These are phyloP conservation scores for Trimorus sp. DNA, from an alignment of 2,888 invertebrate species.

Conservation along the genomic window DNA sequence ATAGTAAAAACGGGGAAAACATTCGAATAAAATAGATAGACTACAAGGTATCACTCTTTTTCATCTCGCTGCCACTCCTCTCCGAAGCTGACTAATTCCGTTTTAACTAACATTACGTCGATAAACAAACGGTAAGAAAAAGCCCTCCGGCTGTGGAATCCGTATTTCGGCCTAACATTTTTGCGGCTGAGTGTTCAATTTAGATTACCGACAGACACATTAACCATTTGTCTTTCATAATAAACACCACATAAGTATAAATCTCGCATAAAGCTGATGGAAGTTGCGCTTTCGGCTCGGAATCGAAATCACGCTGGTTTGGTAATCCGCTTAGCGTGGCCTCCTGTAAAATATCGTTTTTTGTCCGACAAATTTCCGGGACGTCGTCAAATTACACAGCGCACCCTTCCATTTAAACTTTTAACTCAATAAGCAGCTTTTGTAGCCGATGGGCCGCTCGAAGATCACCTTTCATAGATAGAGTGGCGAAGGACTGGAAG, in stretches of 20 bases:
- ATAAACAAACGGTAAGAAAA: too few relatives aligned
- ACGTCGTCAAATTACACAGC: slow-evolving; percentile 48
- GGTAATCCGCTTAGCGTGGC: slow-evolving; percentile 35
- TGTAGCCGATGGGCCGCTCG: slow-evolving; percentile 42
- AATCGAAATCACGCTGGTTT: slow-evolving; percentile 23
- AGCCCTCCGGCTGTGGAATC: too few relatives aligned
- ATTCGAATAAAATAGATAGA: too few relatives aligned
- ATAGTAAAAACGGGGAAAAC: too few relatives aligned
- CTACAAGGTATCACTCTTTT: too few relatives aligned
- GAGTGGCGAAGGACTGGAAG: slow-evolving; percentile 19
- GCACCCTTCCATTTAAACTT: slow-evolving; percentile 50
- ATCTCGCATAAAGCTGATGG: not conserved
- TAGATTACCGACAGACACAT: not conserved
- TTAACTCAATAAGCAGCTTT: slow-evolving; percentile 41
- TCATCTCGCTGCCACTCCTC: too few relatives aligned
- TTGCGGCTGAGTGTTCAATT: too few relatives aligned
- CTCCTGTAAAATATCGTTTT: slow-evolving; percentile 35
- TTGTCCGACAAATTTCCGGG: slow-evolving; percentile 30
- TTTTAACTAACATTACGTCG: too few relatives aligned
- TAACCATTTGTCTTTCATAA: not conserved
- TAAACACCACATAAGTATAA: not conserved
- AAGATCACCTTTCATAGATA: slow-evolving; percentile 53
- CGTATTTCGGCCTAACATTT: too few relatives aligned
- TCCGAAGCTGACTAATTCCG: too few relatives aligned
- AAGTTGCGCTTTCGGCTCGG: not conserved